These are phyloP conservation scores for Dicyrtoma fusca DNA, from an alignment of 2,888 invertebrate species.

Conservation along the genomic window DNA sequence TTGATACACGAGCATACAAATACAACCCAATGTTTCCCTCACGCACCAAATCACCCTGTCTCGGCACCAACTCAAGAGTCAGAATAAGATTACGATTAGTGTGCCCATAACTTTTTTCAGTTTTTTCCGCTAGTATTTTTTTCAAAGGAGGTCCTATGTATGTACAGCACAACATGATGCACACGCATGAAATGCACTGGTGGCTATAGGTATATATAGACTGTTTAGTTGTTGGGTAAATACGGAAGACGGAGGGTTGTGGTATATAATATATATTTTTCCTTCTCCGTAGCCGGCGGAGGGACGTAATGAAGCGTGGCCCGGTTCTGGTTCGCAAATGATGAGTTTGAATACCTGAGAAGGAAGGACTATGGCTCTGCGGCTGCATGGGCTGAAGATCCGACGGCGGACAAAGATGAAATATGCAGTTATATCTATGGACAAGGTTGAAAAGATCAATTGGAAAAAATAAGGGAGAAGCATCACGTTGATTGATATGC, in stretches of 20 bases:
- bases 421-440: constrained; percentile 32
- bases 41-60: constrained; percentile 47
- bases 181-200: no score
- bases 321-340: constrained; percentile 25
- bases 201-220: no score
- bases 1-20: no score
- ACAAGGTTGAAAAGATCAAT: constrained; percentile 50
- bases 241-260: no score
- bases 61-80: constrained; percentile 9
- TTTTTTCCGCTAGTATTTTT: no score
- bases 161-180: no score
- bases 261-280: no score
- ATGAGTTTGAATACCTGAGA: constrained; percentile 52
- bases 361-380: constrained; percentile 22
- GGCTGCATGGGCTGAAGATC: constrained; percentile 18
- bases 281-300: neutral
- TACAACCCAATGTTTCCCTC: neutral
- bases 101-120: no score
- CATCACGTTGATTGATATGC: constrained; percentile 53
- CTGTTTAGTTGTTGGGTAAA: no score
- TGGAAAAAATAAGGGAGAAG: constrained; percentile 45
- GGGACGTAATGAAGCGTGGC: constrained; percentile 30
- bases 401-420: constrained; percentile 25
- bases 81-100: no score
- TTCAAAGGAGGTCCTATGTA: no score